A percentile compares a stretch with the other conserved stretches of the same genome.
These are phyloP conservation scores for Pseudopipra pipra DNA, from an alignment of 2,113 vertebrate species.

Conservation along the genomic window DNA sequence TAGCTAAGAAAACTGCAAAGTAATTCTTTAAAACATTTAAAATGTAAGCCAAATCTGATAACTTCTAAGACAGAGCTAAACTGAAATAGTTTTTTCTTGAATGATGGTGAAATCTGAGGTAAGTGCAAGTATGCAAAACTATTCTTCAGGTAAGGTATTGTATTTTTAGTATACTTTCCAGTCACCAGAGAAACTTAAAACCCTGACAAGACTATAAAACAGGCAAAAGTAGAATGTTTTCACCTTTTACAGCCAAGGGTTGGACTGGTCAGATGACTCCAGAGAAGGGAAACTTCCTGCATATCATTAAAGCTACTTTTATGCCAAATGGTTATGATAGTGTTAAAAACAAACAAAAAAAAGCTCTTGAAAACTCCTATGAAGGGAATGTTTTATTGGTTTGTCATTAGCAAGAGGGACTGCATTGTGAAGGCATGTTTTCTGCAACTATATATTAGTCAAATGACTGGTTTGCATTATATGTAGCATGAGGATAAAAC, in stretches of 20 bases:
- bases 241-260: background rate
- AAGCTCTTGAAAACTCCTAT: background rate
- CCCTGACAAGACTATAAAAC: background rate
- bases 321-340: background rate
- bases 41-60: background rate
- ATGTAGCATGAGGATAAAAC: conserved; percentile 34
- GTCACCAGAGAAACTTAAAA: background rate
- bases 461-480: conserved; percentile 31
- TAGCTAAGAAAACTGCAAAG: background rate
- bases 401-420: background rate
- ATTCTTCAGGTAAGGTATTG: background rate
- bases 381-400: background rate
- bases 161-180: background rate
- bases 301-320: background rate
- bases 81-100: background rate
- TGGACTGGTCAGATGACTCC: background rate
- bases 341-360: background rate
- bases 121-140: conserved; percentile 8
- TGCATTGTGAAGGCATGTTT: background rate
- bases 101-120: background rate
- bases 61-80: background rate
- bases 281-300: background rate
- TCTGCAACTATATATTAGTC: conserved; percentile 6
- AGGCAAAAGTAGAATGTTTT: background rate
- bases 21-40: background rate